phyloP scores from a whole-genome alignment of 30 jellyfish, hydroid and myxozoan species.

The Pelagia noctiluca region DNA sequence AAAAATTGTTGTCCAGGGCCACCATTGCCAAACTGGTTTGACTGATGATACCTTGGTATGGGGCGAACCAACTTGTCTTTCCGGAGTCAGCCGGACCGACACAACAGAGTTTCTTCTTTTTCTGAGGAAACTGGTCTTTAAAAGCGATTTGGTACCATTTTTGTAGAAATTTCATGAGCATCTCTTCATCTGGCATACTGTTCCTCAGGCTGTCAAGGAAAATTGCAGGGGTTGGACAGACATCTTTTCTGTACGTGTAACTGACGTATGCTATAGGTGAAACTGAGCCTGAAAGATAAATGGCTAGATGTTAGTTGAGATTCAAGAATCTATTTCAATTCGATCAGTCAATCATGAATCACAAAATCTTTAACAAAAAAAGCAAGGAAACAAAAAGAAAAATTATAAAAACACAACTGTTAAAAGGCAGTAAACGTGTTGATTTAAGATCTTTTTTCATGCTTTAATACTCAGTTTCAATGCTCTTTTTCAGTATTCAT shows the following conservation, averaged over 20 bases:
- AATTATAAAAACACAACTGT: too few relatives aligned
- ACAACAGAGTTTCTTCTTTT: conserved; percentile 7
- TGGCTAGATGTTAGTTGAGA: too few relatives aligned
- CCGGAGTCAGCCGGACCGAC: conserved; percentile 57
- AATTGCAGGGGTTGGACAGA: conserved; percentile 3
- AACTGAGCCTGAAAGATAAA: background rate
- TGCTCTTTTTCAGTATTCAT: too few relatives aligned
- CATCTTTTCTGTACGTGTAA: conserved; percentile 13
- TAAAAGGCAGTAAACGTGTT: too few relatives aligned
- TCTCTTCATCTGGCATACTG: background rate
- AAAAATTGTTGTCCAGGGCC: background rate
- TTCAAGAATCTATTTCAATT: too few relatives aligned
- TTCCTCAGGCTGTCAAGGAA: conserved; percentile 9
- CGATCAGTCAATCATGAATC: too few relatives aligned
- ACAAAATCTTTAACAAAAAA: too few relatives aligned
- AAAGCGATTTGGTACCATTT: conserved; percentile 6
- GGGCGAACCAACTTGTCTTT: conserved; percentile 42
- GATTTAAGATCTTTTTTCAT: too few relatives aligned
- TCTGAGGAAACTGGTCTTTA: conserved; percentile 31
- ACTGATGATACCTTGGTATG: conserved; percentile 22
- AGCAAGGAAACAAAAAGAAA: too few relatives aligned
- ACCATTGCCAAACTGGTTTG: background rate
- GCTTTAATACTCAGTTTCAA: too few relatives aligned
- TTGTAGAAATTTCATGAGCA: background rate
- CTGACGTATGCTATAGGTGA: conserved; percentile 20